Conservation (phyloP, 2,888 invertebrate species). For the Hydropsyche betteni region DNA sequence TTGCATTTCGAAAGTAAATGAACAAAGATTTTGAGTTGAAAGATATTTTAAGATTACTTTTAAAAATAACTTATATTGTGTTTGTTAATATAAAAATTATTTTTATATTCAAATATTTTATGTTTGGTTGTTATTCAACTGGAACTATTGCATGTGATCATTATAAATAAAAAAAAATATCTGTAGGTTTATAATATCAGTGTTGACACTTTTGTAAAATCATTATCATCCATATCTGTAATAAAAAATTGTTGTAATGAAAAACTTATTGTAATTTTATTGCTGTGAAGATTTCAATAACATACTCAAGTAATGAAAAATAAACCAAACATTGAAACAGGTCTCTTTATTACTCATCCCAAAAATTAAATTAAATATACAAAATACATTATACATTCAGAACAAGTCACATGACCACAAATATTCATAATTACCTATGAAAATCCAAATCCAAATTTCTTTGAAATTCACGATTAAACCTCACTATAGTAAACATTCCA, state of each 20-base stretch:
- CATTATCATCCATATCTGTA: slow-evolving; percentile 30
- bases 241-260: slow-evolving; percentile 19
- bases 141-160: slow-evolving; percentile 17
- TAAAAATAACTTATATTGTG: slow-evolving; percentile 16
- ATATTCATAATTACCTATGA: too few species aligned
- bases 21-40: slow-evolving; percentile 13
- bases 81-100: slow-evolving; percentile 29
- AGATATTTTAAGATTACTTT: slow-evolving; percentile 19
- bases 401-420: too few species aligned
- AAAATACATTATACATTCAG: too few species aligned
- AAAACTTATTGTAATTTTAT: slow-evolving; percentile 32
- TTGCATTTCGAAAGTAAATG: slow-evolving; percentile 1
- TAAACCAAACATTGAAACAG: slow-evolving; percentile 19
- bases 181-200: slow-evolving; percentile 4
- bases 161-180: slow-evolving; percentile 5
- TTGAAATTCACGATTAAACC: too few species aligned
- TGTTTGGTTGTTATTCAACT: slow-evolving; percentile 22
- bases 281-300: slow-evolving; percentile 25
- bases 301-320: slow-evolving; percentile 20
- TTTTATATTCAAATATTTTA: slow-evolving; percentile 34
- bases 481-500: too few species aligned
- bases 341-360: too few species aligned
- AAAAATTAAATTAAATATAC: too few species aligned
- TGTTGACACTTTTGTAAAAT: slow-evolving; percentile 28
- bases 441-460: too few species aligned